Evolutionary conservation across 2,797 vertebrate species (phyloP).

Genomic region (Poeciliopsis paucimaculata): DNA sequence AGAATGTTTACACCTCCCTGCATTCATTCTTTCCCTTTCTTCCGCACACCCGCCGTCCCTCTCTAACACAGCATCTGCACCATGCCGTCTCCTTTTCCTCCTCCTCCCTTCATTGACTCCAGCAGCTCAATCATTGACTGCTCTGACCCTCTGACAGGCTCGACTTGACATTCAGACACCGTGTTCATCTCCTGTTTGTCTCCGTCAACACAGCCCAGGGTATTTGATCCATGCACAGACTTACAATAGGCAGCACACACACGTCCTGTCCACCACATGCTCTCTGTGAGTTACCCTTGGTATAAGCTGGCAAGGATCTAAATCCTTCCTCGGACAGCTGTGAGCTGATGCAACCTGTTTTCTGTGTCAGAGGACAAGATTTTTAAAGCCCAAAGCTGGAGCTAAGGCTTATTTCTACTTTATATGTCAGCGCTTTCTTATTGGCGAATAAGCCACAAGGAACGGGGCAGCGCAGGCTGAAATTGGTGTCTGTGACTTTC

Average conservation of each 20-base stretch:
- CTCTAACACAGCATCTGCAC: conserved; percentile 5
- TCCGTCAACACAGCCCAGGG: conserved; percentile 52
- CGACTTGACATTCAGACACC: conserved; percentile 67
- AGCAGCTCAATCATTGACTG: conserved; percentile 62
- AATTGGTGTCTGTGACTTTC: conserved; percentile 1
- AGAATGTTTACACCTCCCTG: conserved; percentile 21
- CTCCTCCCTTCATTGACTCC: conserved; percentile 56
- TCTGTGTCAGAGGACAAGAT: conserved; percentile 25
- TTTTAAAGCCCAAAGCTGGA: conserved; percentile 16
- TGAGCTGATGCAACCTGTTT: conserved; percentile 22
- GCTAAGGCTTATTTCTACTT: conserved; percentile 22
- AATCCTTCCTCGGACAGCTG: conserved; percentile 37
- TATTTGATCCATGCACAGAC: conserved; percentile 57
- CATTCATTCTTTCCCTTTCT: conserved; percentile 1
- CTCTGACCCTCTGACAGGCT: conserved; percentile 56
- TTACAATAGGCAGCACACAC: conserved; percentile 49
- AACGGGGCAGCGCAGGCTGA: background rate
- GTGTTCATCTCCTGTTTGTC: conserved; percentile 60
- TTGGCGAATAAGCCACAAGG: conserved; percentile 19
- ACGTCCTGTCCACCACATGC: conserved; percentile 31
- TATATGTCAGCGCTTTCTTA: conserved; percentile 27
- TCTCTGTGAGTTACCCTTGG: conserved; percentile 28
- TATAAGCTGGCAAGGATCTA: conserved; percentile 15
- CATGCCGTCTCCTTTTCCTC: background rate
- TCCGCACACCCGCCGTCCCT: background rate